A percentile compares a stretch with the other conserved stretches of the same genome.
Conservation (phyloP, 2,888 invertebrate genomes). For the Dolichomitus sp. region DNA sequence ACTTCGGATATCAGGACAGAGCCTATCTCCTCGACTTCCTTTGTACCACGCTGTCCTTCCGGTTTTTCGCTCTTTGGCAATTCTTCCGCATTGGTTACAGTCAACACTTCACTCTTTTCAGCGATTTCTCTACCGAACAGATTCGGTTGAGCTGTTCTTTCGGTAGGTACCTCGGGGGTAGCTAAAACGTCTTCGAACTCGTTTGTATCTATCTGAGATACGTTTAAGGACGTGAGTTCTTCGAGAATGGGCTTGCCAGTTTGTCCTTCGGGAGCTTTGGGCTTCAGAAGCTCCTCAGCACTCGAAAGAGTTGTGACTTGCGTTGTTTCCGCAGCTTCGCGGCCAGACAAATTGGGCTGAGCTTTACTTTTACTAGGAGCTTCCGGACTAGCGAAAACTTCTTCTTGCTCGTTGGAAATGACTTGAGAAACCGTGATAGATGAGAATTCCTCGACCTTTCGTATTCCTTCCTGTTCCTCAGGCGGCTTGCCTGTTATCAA, state of each 20-base stretch:
- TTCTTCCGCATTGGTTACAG: constrained; percentile 72
- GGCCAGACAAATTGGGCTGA: constrained; percentile 78
- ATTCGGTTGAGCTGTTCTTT: constrained; percentile 83
- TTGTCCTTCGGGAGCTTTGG: constrained; percentile 72
- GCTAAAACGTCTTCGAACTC: constrained; percentile 77
- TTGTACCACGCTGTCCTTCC: constrained; percentile 73
- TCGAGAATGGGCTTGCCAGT: constrained; percentile 77
- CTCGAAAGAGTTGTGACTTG: constrained; percentile 70
- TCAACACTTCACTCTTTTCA: constrained; percentile 79
- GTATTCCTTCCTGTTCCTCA: constrained; percentile 74
- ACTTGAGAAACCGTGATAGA: constrained; percentile 68
- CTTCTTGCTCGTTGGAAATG: constrained; percentile 72
- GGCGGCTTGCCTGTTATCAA: constrained; percentile 71
- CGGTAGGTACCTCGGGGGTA: constrained; percentile 75
- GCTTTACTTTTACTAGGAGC: constrained; percentile 83
- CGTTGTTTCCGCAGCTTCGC: constrained; percentile 76
- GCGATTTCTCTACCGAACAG: constrained; percentile 83
- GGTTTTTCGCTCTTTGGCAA: constrained; percentile 70
- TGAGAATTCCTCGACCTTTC: constrained; percentile 71
- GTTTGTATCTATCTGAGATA: constrained; percentile 78
- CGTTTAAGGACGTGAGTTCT: constrained; percentile 75
- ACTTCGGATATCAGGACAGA: constrained; percentile 79
- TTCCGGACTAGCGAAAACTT: constrained; percentile 65
- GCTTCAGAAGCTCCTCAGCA: constrained; percentile 72
- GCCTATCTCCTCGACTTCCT: constrained; percentile 77